A percentile compares a stretch with the other conserved stretches of the same genome.
Conservation (phyloP, 2,113 vertebrate species). For the Passer montanus region DNA sequence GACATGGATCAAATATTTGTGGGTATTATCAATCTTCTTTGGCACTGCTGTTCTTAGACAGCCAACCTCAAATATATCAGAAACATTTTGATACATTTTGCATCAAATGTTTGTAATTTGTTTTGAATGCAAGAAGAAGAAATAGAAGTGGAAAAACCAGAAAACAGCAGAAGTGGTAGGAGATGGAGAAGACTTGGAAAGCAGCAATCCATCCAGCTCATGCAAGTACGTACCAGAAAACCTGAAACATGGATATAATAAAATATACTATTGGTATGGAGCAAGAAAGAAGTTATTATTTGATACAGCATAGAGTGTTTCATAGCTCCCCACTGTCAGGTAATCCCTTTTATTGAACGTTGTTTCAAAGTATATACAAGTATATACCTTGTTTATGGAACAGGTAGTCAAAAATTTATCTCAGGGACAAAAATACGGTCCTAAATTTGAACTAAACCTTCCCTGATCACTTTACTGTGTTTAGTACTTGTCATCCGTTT, state of each 20-base stretch:
- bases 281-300: neutral
- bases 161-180: neutral
- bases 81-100: neutral
- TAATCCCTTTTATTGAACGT: neutral
- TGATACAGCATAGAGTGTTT: neutral
- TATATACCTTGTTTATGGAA: neutral
- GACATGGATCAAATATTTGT: neutral
- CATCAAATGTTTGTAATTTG: neutral
- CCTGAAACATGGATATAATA: neutral
- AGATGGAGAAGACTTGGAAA: neutral
- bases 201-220: neutral
- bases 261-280: neutral
- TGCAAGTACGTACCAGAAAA: neutral
- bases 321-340: neutral
- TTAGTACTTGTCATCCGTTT: neutral
- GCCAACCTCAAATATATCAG: neutral
- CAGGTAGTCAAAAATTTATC: neutral
- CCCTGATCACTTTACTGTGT: neutral
- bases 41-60: neutral
- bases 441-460: neutral
- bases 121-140: neutral
- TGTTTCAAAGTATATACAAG: neutral
- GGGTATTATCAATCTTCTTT: neutral
- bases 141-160: neutral
- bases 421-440: neutral